These are phyloP conservation scores for Novumbra hubbsi DNA, from an alignment of 2,797 vertebrate genomes.

Conservation along the genomic window DNA sequence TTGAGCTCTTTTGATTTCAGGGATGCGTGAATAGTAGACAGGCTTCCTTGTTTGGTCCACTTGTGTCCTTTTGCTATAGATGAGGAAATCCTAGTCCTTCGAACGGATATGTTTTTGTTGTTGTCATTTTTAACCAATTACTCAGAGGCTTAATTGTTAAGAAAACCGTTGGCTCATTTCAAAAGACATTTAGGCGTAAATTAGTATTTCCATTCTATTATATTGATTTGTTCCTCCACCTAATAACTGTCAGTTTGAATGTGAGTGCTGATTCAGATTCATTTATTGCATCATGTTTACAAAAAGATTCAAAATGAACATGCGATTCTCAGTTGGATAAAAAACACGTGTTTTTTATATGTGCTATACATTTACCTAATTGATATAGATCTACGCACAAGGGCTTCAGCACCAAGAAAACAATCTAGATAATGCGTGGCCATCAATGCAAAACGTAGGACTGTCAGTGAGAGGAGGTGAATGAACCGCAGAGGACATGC, in stretches of 20 bases:
- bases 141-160: background rate
- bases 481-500: background rate
- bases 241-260: constrained; percentile 4
- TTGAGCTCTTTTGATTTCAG: constrained; percentile 20
- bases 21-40: constrained; percentile 36
- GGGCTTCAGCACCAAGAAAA: background rate
- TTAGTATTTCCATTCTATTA: constrained; percentile 30
- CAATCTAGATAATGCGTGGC: constrained; percentile 17
- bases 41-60: constrained; percentile 41
- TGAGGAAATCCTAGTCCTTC: constrained; percentile 15
- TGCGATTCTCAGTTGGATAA: background rate
- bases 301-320: too few species aligned
- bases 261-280: background rate
- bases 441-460: constrained; percentile 30
- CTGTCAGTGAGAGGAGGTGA: constrained; percentile 30
- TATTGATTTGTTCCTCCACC: constrained; percentile 20
- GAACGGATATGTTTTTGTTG: background rate
- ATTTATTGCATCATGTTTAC: too few species aligned
- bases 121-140: background rate
- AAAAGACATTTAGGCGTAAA: constrained; percentile 16
- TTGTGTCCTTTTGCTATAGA: constrained; percentile 34
- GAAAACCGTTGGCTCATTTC: constrained; percentile 2
- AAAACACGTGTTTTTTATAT: background rate
- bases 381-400: background rate
- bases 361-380: background rate